A percentile compares a stretch with the other conserved stretches of the same genome.
Conservation (phyloP, 37 sponge, comb jelly and placozoan species). For the Bolinopsis microptera region DNA sequence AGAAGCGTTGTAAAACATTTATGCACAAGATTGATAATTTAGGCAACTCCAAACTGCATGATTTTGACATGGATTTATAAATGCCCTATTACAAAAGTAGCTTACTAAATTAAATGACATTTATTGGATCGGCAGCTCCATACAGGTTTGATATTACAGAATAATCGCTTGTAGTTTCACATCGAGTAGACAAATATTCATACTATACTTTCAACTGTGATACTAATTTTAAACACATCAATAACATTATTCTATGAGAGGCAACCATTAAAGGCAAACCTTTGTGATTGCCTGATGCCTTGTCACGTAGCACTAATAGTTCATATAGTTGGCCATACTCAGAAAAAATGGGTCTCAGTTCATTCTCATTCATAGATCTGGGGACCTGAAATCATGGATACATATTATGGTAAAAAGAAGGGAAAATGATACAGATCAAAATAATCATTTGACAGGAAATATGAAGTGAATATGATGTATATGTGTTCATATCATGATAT, state of each 20-base stretch:
- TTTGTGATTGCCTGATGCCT: conserved; percentile 55
- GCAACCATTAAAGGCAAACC: too few species aligned
- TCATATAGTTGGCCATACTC: conserved; percentile 57
- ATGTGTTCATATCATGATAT: not conserved
- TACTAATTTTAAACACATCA: too few species aligned
- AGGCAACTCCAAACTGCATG: not conserved
- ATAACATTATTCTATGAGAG: too few species aligned
- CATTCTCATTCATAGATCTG: conserved; percentile 16
- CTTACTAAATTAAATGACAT: not conserved
- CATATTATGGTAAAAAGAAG: not conserved
- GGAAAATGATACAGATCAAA: not conserved
- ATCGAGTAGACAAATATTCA: not conserved
- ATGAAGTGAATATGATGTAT: not conserved
- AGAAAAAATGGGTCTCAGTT: conserved; percentile 14
- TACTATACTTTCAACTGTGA: too few species aligned
- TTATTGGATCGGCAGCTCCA: not conserved
- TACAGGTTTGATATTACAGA: not conserved
- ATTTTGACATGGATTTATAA: not conserved
- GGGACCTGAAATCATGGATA: conserved; percentile 55
- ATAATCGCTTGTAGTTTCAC: not conserved
- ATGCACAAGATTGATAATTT: not conserved
- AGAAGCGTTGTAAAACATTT: not conserved
- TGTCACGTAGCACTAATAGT: conserved; percentile 21
- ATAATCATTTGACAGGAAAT: not conserved
- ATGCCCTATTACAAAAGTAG: not conserved